Evolutionary conservation across 1,140 invertebrate genomes (phyloP), one percentile per base, ranked within the genome.

Genomic region (Pogonomyrmex barbatus): DNA sequence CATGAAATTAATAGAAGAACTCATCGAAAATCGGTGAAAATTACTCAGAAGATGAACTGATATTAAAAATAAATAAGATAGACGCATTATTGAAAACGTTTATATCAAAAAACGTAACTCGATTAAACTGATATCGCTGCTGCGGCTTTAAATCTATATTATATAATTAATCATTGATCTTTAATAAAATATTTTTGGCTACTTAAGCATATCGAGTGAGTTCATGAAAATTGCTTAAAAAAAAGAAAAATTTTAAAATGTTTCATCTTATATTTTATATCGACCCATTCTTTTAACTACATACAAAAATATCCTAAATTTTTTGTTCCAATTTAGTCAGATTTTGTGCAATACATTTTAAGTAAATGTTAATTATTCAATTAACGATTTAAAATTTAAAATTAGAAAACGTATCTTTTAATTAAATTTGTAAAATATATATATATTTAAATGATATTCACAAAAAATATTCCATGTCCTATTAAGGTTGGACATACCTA

Each of bases 401-500:
- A 71, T 3, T 70, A 5, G 39, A 65, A 1, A 45, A 68, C 12
- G 2, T 71, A 73, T 73, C 4, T 24, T 6, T 47, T 36, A 39
- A 14, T 71, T 71, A 71, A 71, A 50, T 33, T 24, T 24, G 24
- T 75, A 4, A 75, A 75, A 12, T 58, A 24, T 24, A 24, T 47
- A 24, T 12, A 14, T 52, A 60, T n/a, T 67, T 52, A 3, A 1
- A 77, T 12, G 45, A 62, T 17, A 6, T 36, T 75, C 2, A 56
- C 4, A 30, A 5, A 45, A 58, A 82, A 2, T 33, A 14, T 45
- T 67, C 30, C 12, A 67, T 24, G 6, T 52, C 9, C 10, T 33
- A 10, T 36, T 39, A 47, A 58, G 39, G 17, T 71, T 45, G n/a
- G 71, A 9, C 10, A 36, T 24, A 39, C 17, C 6, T 52, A 30